A percentile compares a stretch with the other conserved stretches of the same genome.
Conservation (phyloP, 2,113 vertebrate genomes). For the Seriola rivoliana region DNA sequence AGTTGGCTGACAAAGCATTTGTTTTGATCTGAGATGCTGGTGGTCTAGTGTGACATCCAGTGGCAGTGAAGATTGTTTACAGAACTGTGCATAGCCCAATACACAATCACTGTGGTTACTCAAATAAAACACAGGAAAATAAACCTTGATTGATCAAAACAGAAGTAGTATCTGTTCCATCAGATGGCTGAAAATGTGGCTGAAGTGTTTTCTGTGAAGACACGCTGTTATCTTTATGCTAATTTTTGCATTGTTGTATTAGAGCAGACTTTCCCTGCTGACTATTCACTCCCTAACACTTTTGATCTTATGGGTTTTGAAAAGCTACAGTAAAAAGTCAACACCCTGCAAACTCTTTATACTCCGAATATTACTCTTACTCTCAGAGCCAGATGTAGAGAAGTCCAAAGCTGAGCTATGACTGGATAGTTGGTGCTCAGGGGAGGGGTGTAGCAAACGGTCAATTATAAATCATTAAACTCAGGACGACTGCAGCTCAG, state of each 20-base stretch:
- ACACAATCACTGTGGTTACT: too few species aligned
- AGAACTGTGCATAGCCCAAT: too few species aligned
- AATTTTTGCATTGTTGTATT: background rate
- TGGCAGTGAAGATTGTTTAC: too few species aligned
- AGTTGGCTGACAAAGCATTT: too few species aligned
- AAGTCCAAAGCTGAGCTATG: background rate
- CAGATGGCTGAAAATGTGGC: too few species aligned
- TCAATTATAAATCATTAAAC: slow-evolving; percentile 18
- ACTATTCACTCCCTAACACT: background rate
- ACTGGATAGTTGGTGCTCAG: background rate
- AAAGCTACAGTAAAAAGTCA: background rate
- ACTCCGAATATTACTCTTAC: background rate
- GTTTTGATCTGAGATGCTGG: too few species aligned
- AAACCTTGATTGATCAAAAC: too few species aligned
- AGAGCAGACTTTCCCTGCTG: background rate
- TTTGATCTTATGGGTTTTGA: background rate
- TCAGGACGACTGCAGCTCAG: slow-evolving; percentile 6
- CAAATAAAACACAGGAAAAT: too few species aligned
- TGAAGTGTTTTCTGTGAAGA: too few species aligned
- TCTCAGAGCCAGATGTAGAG: background rate
- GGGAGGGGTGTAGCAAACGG: background rate
- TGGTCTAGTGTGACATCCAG: too few species aligned
- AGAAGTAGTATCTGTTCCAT: too few species aligned
- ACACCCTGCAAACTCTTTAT: background rate
- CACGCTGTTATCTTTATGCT: too few species aligned